Evolutionary conservation across 1,140 invertebrate species (phyloP), one percentile per base, ranked within the genome.

Genomic region (Neotoxoptera formosana): DNA sequence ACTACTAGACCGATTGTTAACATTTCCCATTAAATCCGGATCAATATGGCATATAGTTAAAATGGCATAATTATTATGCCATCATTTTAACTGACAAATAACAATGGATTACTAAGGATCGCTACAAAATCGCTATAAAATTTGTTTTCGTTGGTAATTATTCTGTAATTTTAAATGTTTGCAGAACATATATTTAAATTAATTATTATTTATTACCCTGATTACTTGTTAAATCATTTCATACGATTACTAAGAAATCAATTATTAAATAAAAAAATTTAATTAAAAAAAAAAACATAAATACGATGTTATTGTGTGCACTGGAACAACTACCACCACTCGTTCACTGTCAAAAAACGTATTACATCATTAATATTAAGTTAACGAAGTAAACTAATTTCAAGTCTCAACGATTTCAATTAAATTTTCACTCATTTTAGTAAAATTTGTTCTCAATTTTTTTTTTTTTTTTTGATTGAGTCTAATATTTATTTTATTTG

Each of bases 281-380:
- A 11, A 84, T 86, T 86, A 45, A 20, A 23, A 83, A 41, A 41
- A 47, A 17, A 48, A 41, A 41, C 41, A 41, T 14, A 87, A 47
- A 47, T 87, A 51, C 25, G 14, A 48, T 48, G 47, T 51, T 86
- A 86, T 86, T 86, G 41, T 25, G 11, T 47, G 6, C 9, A 2
- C 84, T 30, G 41, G 21, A n/a, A n/a, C 41, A 36, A 25, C 36
- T 41, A 41, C 36, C 34, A 84, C 11, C 84, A 86, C 1, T 30
- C 23, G 9, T 34, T 47, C 25, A n/a, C 30, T 48, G n/a, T 34
- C 48, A 34, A 48, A 23, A 14, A 2, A 88, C 47, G 14, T 51
- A n/a, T 53, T 89, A 36, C 23, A 89, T 88, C n/a, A 53, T 89
- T 89, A 89, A 25, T 36, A 86, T 51, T 53, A n/a, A 41, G 41